These are phyloP conservation scores for Raillietiella orientalis DNA, from an alignment of 2,888 invertebrate genomes.

Conservation along the genomic window DNA sequence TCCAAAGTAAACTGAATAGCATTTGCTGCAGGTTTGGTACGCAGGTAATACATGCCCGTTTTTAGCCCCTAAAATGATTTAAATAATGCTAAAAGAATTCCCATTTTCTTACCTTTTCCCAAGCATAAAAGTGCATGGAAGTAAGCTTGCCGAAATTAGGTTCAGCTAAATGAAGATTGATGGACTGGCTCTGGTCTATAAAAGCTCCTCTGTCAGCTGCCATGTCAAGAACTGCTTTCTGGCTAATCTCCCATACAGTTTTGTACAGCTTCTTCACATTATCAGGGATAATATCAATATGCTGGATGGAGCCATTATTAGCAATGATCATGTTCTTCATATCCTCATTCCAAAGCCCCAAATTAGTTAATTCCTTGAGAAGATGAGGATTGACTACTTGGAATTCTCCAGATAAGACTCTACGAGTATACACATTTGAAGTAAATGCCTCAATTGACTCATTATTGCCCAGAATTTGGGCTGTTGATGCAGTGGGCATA, in stretches of 20 bases:
- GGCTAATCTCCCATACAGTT: conserved; percentile 90
- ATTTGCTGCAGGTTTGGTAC: conserved; percentile 81
- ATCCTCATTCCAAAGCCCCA: conserved; percentile 67
- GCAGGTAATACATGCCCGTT: conserved; percentile 95
- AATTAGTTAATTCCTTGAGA: conserved; percentile 61
- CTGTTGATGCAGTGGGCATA: conserved; percentile 97
- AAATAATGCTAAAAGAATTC: conserved; percentile 1
- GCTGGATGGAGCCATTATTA: conserved; percentile 65
- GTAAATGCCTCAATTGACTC: conserved; percentile 96
- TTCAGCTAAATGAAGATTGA: conserved; percentile 86
- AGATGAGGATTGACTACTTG: conserved; percentile 81
- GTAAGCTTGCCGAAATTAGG: conserved; percentile 75
- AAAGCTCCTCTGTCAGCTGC: conserved; percentile 91
- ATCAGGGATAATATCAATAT: conserved; percentile 47
- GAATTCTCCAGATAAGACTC: conserved; percentile 85
- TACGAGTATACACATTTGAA: conserved; percentile 70
- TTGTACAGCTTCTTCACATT: conserved; percentile 61
- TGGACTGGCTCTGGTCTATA: conserved; percentile 93
- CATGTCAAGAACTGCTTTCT: conserved; percentile 74
- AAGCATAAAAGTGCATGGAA: conserved; percentile 93
- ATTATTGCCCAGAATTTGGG: conserved; percentile 95
- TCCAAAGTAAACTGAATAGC: conserved; percentile 96
- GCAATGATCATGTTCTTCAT: conserved; percentile 83
- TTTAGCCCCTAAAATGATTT: conserved; percentile 36
- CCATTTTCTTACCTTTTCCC: conserved; percentile 32